Evolutionary conservation across 2,888 invertebrate genomes (phyloP), one percentile per base, ranked within the genome.

Genomic region (Patella caerulea): DNA sequence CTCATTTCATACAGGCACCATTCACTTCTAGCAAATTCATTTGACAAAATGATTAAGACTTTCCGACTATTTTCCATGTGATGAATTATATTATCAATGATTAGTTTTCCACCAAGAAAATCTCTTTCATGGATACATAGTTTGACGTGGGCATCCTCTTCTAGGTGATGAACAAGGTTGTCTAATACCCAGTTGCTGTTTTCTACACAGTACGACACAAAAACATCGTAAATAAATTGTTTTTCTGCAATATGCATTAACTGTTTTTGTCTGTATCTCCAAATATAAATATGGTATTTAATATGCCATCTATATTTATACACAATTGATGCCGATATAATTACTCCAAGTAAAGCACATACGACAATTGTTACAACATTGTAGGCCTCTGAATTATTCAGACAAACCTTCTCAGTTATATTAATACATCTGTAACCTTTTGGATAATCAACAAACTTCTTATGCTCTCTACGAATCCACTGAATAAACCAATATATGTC

Each of bases 1-100:
- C 94, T 94, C 94, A 95, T 94, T 89, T 95, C 95, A 83, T 94
- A 95, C 85, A 94, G 94, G 85, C 95, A 95, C 95, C 95, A 95
- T 82, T 95, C 94, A 83, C 95, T 95, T 12, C 93, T 91, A 12
- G 95, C 89, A 88, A 95, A 95, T 82, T 93, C 92, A 69, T 93
- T 92, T 0, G 95, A 95, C 17, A 95, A 93, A 12, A 95, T 92
- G 77, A 95, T 90, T 91, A 95, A 93, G 0, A 95, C 93, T 7
- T 93, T 93, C 24, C 94, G 92, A 0, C 95, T 95, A 1, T 94
- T 93, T 84, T 95, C 94, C 93, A 95, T 95, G 85, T 94, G 94
- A 0, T 94, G 93, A 0, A 95, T 93, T 81, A 95, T 95, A 83
- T 95, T 95, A 87, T 95, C 95, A 80, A 95, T 89, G 78, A 95